Percentiles rank a stretch among this genome's conserved stretches.
These are phyloP conservation scores for Pollimyrus isidori DNA, from an alignment of 2,113 vertebrate genomes.

Conservation along the genomic window DNA sequence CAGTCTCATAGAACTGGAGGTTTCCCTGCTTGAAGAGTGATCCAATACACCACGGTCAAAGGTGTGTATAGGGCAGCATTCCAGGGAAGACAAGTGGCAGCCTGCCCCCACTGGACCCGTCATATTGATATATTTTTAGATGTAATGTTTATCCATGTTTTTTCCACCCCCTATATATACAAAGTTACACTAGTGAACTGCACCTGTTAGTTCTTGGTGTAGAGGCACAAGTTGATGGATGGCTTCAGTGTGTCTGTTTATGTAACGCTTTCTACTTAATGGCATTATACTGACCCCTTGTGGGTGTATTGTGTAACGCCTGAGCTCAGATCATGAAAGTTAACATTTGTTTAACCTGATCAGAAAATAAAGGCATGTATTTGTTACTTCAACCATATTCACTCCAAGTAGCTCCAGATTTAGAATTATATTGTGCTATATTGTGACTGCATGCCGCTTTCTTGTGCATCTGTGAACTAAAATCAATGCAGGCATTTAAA, in stretches of 20 bases:
- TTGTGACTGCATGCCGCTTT: not conserved
- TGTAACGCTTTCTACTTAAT: not conserved
- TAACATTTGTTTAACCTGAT: not conserved
- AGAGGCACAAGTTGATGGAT: not conserved
- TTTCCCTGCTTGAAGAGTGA: not conserved
- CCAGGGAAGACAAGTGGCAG: not conserved
- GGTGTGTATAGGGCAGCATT: not conserved
- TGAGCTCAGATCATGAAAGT: not conserved
- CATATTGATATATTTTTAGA: not conserved
- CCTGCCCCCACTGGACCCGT: not conserved
- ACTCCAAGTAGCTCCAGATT: not conserved
- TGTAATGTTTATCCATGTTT: not conserved
- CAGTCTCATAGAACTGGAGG: not conserved
- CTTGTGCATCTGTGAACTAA: not conserved
- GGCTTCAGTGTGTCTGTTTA: not conserved
- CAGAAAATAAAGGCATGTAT: not conserved
- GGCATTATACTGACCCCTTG: slow-evolving; percentile 15
- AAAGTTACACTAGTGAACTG: not conserved
- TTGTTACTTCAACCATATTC: not conserved
- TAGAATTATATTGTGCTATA: not conserved
- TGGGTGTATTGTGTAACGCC: not conserved
- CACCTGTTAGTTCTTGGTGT: not conserved
- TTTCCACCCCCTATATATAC: not conserved
- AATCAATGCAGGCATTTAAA: not conserved
- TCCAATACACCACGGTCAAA: not conserved